Percentiles rank a stretch among this genome's conserved stretches.
Evolutionary conservation across 2,113 vertebrate genomes (phyloP).

Genomic region (Pituophis catenifer): DNA sequence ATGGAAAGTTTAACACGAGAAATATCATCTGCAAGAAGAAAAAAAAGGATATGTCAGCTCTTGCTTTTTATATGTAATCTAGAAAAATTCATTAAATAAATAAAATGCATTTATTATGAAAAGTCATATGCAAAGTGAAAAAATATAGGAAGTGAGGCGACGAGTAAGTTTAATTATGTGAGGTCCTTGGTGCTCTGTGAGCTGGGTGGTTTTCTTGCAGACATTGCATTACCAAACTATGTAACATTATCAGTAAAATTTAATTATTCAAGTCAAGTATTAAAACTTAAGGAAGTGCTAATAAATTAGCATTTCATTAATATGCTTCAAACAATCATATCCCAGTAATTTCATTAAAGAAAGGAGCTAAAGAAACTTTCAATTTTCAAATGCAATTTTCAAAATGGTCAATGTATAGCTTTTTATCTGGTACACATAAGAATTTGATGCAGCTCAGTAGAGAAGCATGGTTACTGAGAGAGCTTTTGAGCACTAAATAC

Average conservation of each 20-base stretch:
- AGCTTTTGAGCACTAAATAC: neutral
- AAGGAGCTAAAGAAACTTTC: neutral
- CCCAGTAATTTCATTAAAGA: neutral
- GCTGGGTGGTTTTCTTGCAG: neutral
- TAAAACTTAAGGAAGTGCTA: neutral
- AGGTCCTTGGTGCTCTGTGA: neutral
- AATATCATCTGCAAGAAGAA: slow-evolving; percentile 79
- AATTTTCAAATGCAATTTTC: neutral
- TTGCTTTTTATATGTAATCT: neutral
- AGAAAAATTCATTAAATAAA: neutral
- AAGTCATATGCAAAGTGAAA: neutral
- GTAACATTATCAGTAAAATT: neutral
- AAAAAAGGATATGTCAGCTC: neutral
- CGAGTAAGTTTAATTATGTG: neutral
- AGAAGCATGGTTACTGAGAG: neutral
- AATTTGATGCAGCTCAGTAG: neutral
- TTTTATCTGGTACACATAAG: neutral
- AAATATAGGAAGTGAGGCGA: neutral
- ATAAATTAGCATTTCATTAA: neutral
- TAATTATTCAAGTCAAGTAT: neutral
- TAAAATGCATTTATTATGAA: neutral
- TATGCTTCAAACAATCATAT: neutral
- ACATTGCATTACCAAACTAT: neutral
- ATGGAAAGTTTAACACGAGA: slow-evolving; percentile 91
- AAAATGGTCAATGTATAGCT: neutral